Evolutionary conservation across 2,888 invertebrate species (phyloP).

Genomic region (Molanna angustata): DNA sequence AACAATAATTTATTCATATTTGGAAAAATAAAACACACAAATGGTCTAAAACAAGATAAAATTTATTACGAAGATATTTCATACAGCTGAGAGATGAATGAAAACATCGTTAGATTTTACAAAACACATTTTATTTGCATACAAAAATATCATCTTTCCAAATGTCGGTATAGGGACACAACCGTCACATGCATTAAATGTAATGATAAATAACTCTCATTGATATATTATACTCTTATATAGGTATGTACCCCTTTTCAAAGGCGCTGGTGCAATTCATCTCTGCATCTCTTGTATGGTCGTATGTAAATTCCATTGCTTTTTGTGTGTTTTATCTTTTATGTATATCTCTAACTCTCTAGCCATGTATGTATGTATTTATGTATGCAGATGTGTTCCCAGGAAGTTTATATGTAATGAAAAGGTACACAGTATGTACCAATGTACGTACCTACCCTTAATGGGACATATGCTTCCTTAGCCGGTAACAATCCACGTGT

Average conservation of each 20-base stretch:
- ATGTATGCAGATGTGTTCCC: slow-evolving; percentile 27
- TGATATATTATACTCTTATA: too few species aligned
- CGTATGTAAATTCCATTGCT: slow-evolving; percentile 21
- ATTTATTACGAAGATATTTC: too few species aligned
- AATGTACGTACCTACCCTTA: too few species aligned
- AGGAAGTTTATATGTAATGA: slow-evolving; percentile 28
- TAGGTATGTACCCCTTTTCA: slow-evolving; percentile 15
- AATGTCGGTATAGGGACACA: slow-evolving; percentile 9
- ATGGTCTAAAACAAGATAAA: too few species aligned
- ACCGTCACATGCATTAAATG: slow-evolving; percentile 20
- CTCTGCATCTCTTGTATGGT: slow-evolving; percentile 13
- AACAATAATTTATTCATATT: too few species aligned
- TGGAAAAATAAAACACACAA: too few species aligned
- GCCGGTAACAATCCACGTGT: too few species aligned
- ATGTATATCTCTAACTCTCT: too few species aligned
- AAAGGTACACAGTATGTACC: slow-evolving; percentile 8
- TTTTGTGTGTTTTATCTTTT: slow-evolving; percentile 2
- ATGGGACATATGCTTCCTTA: slow-evolving; percentile 18
- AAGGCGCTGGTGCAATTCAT: slow-evolving; percentile 15
- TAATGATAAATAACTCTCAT: slow-evolving; percentile 20
- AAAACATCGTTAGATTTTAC: neutral
- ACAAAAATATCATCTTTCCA: slow-evolving; percentile 27
- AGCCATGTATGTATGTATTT: neutral
- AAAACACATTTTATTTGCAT: slow-evolving; percentile 16
- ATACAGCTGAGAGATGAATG: too few species aligned